Conservation (phyloP, 2,888 invertebrate species). For the Acleris holmiana region DNA sequence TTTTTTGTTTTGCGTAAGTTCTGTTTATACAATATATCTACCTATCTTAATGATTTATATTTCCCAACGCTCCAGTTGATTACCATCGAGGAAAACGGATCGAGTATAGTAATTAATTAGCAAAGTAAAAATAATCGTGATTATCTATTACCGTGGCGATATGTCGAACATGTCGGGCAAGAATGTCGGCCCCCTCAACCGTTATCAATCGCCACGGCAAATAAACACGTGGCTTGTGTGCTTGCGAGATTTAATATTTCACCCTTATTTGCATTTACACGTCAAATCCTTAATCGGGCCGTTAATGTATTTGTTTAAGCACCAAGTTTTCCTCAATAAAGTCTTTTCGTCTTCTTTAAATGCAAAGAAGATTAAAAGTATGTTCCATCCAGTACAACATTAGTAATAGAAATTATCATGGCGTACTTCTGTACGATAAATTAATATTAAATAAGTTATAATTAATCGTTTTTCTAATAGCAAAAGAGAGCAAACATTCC, state of each 20-base stretch:
- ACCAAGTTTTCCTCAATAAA: neutral
- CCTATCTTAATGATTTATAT: conserved; percentile 15
- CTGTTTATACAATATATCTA: neutral
- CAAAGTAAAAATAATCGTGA: conserved; percentile 21
- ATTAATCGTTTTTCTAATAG: neutral
- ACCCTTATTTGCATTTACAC: conserved; percentile 63
- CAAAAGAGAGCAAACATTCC: conserved; percentile 23
- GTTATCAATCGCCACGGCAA: conserved; percentile 54
- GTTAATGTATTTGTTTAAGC: conserved; percentile 32
- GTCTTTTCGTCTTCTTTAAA: too few relatives aligned
- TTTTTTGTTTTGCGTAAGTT: conserved; percentile 26
- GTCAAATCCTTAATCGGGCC: conserved; percentile 44
- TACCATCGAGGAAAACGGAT: conserved; percentile 40
- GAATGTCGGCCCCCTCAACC: conserved; percentile 52
- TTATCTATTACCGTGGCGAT: conserved; percentile 36
- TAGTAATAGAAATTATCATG: too few relatives aligned
- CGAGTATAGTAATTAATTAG: conserved; percentile 33
- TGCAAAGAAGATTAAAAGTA: neutral
- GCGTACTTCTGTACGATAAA: too few relatives aligned
- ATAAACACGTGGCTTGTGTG: conserved; percentile 56
- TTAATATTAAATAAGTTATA: too few relatives aligned
- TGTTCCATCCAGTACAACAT: neutral
- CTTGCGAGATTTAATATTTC: conserved; percentile 64
- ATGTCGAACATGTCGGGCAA: conserved; percentile 54
- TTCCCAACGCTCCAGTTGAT: conserved; percentile 31